Conservation (phyloP, 1,140 invertebrate species). For the Myzus persicae region DNA sequence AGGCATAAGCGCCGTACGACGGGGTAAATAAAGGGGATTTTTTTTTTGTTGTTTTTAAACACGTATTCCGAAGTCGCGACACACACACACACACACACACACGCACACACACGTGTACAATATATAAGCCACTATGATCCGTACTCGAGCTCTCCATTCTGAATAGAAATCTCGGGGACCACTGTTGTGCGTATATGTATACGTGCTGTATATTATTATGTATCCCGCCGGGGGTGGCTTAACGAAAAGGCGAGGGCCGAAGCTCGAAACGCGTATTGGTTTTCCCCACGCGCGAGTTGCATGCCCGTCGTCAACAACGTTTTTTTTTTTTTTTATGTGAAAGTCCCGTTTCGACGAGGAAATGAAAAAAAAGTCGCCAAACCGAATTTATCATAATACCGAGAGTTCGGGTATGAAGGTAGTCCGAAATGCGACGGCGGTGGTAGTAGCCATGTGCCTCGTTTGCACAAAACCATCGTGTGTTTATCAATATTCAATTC, state of each 20-base stretch:
- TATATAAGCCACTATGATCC: neutral
- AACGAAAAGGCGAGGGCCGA: neutral
- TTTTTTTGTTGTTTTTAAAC: constrained; percentile 1
- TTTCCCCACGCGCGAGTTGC: neutral
- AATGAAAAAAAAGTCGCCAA: neutral
- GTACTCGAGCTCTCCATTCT: neutral
- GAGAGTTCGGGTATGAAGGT: neutral
- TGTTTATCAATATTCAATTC: too few species aligned
- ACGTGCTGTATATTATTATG: neutral
- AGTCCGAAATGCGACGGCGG: neutral
- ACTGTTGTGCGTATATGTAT: neutral
- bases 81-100: too few species aligned
- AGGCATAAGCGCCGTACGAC: neutral
- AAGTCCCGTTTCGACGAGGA: neutral
- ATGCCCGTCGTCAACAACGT: neutral
- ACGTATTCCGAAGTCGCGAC: neutral
- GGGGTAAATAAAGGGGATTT: constrained; percentile 1
- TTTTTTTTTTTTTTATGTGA: neutral
- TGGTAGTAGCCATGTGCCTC: too few species aligned
- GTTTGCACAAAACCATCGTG: too few species aligned
- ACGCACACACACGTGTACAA: neutral
- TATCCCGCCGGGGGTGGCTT: neutral
- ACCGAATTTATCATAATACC: neutral
- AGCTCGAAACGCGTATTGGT: neutral
- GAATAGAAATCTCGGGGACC: constrained; percentile 6